Evolutionary conservation across 2,888 invertebrate species (phyloP).

Genomic region (Lithophane leautieri): DNA sequence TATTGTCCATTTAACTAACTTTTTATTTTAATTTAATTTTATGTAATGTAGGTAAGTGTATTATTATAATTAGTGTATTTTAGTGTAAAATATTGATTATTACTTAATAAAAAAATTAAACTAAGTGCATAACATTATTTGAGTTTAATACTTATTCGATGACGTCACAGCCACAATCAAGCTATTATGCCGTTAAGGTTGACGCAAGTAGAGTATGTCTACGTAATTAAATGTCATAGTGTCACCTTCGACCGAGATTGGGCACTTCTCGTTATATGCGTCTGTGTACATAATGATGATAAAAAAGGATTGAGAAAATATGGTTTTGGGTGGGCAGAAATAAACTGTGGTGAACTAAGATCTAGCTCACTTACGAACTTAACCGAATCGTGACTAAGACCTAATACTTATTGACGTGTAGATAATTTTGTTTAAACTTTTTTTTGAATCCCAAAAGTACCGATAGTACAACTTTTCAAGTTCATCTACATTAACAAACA

Average conservation of each 20-base stretch:
- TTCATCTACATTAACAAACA: slow-evolving; percentile 13
- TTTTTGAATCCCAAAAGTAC: background rate
- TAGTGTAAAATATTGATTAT: no score
- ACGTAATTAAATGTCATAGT: slow-evolving; percentile 18
- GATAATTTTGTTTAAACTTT: background rate
- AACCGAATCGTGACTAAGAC: background rate
- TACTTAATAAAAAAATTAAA: no score
- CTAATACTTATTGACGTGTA: background rate
- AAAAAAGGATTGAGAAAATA: background rate
- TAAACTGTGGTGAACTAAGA: background rate
- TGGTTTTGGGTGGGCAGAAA: background rate
- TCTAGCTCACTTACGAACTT: background rate
- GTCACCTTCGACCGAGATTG: slow-evolving; percentile 40
- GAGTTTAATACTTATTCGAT: background rate
- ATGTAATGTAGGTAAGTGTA: no score
- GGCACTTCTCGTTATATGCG: slow-evolving; percentile 16
- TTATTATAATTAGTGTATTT: no score
- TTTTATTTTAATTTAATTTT: no score
- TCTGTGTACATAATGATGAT: slow-evolving; percentile 3
- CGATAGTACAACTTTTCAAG: slow-evolving; percentile 1
- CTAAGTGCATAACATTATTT: slow-evolving; percentile 1
- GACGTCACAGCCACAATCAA: background rate
- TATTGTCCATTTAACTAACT: slow-evolving; percentile 3
- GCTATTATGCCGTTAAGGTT: background rate
- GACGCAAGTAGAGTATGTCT: slow-evolving; percentile 16